Evolutionary conservation across 2,888 invertebrate species (phyloP), one percentile per base, ranked within the genome.

Genomic region (Agonopterix alstromeriana): DNA sequence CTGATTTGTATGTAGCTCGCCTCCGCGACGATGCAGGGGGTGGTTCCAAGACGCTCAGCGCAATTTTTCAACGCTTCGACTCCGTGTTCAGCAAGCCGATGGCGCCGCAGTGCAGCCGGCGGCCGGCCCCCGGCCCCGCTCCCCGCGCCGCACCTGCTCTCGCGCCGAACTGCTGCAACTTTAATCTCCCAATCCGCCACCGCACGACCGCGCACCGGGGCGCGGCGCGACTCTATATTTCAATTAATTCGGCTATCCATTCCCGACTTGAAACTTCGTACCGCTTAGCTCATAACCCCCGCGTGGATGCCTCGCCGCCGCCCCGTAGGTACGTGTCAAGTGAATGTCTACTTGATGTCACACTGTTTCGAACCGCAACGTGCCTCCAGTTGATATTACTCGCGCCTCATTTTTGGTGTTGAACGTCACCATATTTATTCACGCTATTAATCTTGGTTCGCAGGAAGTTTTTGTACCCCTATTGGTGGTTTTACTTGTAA

Each of bases 221-320:
- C 38, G 7, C 38, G n/a, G 5, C 74, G 76, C 80, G 78, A 77
- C 77, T 76, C 77, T 81, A 83, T 87, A 85, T 86, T 85, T 86
- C 86, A 84, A 86, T 86, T 86, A 86, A 84, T 82, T 84, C 79
- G 77, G 65, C 77, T 73, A 81, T 83, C 79, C 74, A 80, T 83
- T 82, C 67, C 65, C 73, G 65, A 76, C 70, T 71, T 70, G 74
- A 69, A 81, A 77, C 71, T 75, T 74, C 64, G 71, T 65, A 73
- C 67, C 76, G 73, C 69, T 82, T 74, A 76, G 67, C 73, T 78
- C 72, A 75, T 77, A 73, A 72, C 71, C 68, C 70, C 66, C 64
- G 60, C 57, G 48, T 43, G 49, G 40, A 47, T 42, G 45, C 46
- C 47, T 49, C 46, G 12, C 27, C 40, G 45, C 12, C 35, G 35